phyloP scores from a whole-genome alignment of 2,888 invertebrate species.

The Pristionchus maxplancki region DNA sequence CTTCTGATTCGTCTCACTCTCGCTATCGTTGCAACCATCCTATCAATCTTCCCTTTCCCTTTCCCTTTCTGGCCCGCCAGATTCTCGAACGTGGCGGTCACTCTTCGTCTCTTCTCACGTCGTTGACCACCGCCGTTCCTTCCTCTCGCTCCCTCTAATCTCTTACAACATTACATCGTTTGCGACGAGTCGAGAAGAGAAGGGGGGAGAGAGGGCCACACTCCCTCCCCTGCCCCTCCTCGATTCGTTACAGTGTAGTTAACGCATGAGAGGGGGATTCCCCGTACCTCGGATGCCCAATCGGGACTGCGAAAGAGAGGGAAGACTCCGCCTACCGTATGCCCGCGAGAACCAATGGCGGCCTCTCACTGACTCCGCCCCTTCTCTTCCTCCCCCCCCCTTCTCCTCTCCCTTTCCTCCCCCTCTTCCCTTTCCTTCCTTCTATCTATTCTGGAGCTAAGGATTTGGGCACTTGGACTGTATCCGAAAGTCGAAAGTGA shows the following conservation, averaged over 20 bases:
- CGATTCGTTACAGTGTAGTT: conserved; percentile 17
- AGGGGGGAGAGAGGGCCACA: not conserved
- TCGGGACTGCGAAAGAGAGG: not conserved
- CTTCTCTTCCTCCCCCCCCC: not conserved
- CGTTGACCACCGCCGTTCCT: not conserved
- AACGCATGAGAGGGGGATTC: not conserved
- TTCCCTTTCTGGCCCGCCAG: not conserved
- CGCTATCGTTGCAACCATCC: not conserved
- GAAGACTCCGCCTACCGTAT: conserved; percentile 19
- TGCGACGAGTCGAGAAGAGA: not conserved
- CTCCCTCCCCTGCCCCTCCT: not conserved
- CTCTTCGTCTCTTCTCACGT: too few species aligned
- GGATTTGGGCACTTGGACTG: not conserved
- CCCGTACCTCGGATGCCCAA: not conserved
- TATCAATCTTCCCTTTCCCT: conserved; percentile 4
- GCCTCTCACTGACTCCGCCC: not conserved
- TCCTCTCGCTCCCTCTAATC: conserved; percentile 12
- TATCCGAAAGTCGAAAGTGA: not conserved
- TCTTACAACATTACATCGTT: conserved; percentile 41
- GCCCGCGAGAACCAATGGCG: conserved; percentile 22
- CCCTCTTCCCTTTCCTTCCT: not conserved
- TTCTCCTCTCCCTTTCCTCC: not conserved
- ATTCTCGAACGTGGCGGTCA: not conserved
- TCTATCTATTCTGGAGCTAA: not conserved
- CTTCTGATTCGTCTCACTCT: conserved; percentile 14